Base-by-base conservation (phyloP, 2,888 invertebrate genomes). In the Megalurothrips usitatus region DNA sequence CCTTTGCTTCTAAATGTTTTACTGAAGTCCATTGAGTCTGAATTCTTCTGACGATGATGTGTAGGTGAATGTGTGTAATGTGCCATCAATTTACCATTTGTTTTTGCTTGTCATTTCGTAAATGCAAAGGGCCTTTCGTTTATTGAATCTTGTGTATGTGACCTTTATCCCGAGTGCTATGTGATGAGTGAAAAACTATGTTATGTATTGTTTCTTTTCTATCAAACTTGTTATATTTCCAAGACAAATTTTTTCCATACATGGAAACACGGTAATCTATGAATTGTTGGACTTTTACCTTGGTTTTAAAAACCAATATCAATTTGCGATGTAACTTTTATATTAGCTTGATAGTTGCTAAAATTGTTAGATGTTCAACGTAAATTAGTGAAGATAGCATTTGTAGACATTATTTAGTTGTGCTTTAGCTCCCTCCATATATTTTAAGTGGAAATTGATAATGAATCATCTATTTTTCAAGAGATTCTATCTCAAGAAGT, bases 281-380 rank as follows among this genome's bases (percentile, higher is more conserved):
- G 68, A 75, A 26, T 26, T 75, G 68, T 75, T 75, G 23, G 68
- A 26, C 10, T 75, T 11, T 75, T 26, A 26, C 68, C 23, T 75
- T 75, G 68, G 68, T 75, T 26, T 75, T 8, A 26, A 26, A 75
- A 75, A 75, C 68, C 68, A 75, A 75, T 23, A 75, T 23, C 26
- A 75, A 75, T 23, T 26, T 75, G 26, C n/a, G 3, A 68, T 68
- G 68, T 68, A 68, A 26, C 8, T 75, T 23, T n/a, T 11, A 75
- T 75, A 26, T 75, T 11, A 75, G 68, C 68, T 75, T 75, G 12
- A 26, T 75, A 75, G 68, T 75, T 26, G 23, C 11, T 1, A 75
- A 58, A 58, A 17, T 23, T 26, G 26, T 75, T n/a, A 75, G 23
- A 75, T n/a, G 12, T 75, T 26, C 23, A 26, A 9, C 26, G 23